A percentile compares a stretch with the other conserved stretches of the same genome.
These are phyloP conservation scores for Cyanistes caeruleus DNA, from an alignment of 2,113 vertebrate species.

Conservation along the genomic window DNA sequence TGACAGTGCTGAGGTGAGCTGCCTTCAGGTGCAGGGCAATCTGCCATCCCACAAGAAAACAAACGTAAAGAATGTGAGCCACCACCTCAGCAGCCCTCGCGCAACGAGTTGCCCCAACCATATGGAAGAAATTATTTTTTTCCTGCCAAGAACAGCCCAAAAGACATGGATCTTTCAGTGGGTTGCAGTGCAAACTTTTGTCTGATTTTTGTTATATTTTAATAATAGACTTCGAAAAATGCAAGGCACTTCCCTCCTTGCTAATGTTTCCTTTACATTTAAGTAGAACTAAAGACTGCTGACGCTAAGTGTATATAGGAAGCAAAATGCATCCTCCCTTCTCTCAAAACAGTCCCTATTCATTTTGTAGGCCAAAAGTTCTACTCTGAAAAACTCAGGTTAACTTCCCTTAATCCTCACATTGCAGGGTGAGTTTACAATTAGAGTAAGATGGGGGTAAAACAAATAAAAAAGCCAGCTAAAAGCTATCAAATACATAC, in stretches of 20 bases:
- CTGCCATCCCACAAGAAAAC: slow-evolving; percentile 12
- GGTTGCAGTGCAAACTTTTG: not conserved
- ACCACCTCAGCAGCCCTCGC: not conserved
- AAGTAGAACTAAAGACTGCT: slow-evolving; percentile 39
- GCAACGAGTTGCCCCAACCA: not conserved
- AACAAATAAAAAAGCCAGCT: not conserved
- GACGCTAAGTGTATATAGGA: not conserved
- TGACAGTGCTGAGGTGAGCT: accelerated
- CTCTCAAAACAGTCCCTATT: not conserved
- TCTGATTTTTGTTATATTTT: slow-evolving; percentile 21
- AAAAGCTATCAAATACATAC: not conserved
- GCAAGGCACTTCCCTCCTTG: slow-evolving; percentile 32
- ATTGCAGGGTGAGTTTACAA: slow-evolving; percentile 4
- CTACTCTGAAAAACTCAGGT: not conserved
- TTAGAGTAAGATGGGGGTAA: not conserved
- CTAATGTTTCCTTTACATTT: not conserved
- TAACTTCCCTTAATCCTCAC: slow-evolving; percentile 7
- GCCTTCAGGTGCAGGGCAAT: not conserved
- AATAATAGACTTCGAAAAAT: slow-evolving; percentile 31
- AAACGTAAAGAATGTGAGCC: not conserved
- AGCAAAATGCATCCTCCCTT: not conserved
- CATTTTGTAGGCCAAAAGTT: not conserved
- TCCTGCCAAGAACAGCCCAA: not conserved
- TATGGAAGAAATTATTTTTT: slow-evolving; percentile 7
- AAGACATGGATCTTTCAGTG: not conserved